Evolutionary conservation across 2,113 vertebrate genomes (phyloP).

Genomic region (Pavo muticus): DNA sequence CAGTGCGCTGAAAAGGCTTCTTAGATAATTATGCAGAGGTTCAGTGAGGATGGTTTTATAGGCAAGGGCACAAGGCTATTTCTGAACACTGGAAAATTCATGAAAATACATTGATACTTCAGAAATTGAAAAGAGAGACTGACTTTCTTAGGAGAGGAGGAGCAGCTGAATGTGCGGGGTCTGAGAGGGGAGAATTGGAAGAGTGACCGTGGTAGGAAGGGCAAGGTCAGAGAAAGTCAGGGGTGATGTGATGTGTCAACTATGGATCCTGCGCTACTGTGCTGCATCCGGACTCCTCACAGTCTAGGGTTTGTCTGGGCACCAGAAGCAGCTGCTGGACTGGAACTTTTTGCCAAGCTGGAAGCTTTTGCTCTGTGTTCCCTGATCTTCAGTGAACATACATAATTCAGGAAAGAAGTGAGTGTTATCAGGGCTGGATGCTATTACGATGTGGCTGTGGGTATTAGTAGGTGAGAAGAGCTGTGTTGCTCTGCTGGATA

Average conservation of each 20-base stretch:
- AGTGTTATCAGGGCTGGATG: background rate
- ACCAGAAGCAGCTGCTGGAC: background rate
- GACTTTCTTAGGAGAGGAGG: background rate
- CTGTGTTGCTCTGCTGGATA: background rate
- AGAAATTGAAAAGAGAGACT: background rate
- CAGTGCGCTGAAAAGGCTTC: background rate
- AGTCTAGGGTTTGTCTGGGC: background rate
- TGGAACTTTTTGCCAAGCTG: background rate
- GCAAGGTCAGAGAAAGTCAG: background rate
- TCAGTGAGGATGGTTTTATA: background rate
- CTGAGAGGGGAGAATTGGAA: background rate
- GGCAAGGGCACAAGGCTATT: background rate
- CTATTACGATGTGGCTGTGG: background rate
- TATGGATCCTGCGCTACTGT: background rate
- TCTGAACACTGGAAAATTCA: background rate
- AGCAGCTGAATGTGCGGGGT: background rate
- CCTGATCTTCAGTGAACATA: background rate
- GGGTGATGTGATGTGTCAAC: accelerated
- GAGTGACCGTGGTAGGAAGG: background rate
- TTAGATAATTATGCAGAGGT: background rate
- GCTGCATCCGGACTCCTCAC: background rate
- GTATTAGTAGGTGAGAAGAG: background rate
- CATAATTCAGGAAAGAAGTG: background rate
- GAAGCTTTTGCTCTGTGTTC: background rate
- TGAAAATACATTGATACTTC: background rate